phyloP scores from a whole-genome alignment of 2,888 invertebrate species.

The Rhamphomyia laevipes region DNA sequence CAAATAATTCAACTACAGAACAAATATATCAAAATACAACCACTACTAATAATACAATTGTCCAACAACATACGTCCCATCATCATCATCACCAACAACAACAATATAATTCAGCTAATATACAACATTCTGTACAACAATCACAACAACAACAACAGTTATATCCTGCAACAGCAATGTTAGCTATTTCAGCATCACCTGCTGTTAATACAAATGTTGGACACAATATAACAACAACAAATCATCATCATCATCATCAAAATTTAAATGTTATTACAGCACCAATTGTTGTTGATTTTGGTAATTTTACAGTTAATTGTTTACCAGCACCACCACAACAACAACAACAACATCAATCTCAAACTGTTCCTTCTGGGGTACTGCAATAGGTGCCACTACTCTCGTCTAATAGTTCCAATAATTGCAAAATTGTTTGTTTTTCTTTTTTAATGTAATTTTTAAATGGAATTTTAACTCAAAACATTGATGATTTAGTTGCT shows the following conservation, averaged over 20 bases:
- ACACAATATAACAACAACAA: not conserved
- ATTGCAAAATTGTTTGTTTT: no score
- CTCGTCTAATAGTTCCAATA: no score
- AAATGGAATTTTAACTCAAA: no score
- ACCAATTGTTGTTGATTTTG: conserved; percentile 27
- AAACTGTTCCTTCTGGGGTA: not conserved
- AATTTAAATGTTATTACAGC: conserved; percentile 26
- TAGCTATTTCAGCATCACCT: conserved; percentile 19
- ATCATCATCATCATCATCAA: conserved; percentile 12
- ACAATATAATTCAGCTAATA: conserved; percentile 13
- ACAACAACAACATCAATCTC: conserved; percentile 9
- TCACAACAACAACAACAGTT: conserved; percentile 7
- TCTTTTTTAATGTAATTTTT: no score
- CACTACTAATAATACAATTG: not conserved
- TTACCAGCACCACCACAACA: conserved; percentile 16
- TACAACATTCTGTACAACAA: conserved; percentile 9
- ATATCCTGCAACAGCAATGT: conserved; percentile 17
- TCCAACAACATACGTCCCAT: conserved; percentile 15
- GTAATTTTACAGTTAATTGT: conserved; percentile 26
- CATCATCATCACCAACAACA: conserved; percentile 10
- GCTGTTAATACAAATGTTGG: conserved; percentile 18
- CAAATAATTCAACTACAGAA: no score
- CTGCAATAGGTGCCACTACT: no score
- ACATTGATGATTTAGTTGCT: no score
- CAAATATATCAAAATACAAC: no score